These are phyloP conservation scores for Fregetta grallaria DNA, from an alignment of 2,113 vertebrate genomes.

Conservation along the genomic window DNA sequence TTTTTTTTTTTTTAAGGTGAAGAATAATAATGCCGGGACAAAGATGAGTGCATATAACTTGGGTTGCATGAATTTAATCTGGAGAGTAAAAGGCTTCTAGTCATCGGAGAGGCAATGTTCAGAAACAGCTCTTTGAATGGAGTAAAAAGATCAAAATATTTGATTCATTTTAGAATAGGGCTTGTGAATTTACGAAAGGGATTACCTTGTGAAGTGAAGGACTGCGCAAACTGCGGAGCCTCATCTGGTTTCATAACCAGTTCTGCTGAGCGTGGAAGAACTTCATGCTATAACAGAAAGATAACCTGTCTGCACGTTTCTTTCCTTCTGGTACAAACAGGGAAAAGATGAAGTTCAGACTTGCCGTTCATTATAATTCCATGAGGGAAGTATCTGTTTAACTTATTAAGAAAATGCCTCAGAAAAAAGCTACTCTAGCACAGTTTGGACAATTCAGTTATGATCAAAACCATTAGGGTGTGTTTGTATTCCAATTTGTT, in stretches of 20 bases:
- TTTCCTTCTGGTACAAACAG: neutral
- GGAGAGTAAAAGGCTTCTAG: neutral
- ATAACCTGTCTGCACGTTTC: neutral
- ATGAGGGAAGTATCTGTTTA: neutral
- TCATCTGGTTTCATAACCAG: neutral
- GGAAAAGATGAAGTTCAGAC: neutral
- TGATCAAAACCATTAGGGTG: neutral
- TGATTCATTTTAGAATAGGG: neutral
- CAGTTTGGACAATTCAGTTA: neutral
- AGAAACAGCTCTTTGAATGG: neutral
- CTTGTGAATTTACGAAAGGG: neutral
- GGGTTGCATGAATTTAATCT: neutral
- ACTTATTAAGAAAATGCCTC: neutral
- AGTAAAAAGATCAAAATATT: neutral
- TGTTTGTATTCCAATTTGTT: neutral
- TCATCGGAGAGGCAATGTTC: rapidly evolving
- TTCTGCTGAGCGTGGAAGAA: neutral
- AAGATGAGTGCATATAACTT: neutral
- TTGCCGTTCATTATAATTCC: neutral
- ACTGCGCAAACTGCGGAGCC: rapidly evolving
- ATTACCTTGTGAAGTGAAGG: neutral
- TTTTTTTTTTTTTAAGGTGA: neutral
- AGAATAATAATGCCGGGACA: neutral
- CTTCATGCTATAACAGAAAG: neutral
- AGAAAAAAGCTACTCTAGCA: neutral